Evolutionary conservation across 2,888 invertebrate species (phyloP), one percentile per base, ranked within the genome.

Genomic region (Ferdinandea cuprea): DNA sequence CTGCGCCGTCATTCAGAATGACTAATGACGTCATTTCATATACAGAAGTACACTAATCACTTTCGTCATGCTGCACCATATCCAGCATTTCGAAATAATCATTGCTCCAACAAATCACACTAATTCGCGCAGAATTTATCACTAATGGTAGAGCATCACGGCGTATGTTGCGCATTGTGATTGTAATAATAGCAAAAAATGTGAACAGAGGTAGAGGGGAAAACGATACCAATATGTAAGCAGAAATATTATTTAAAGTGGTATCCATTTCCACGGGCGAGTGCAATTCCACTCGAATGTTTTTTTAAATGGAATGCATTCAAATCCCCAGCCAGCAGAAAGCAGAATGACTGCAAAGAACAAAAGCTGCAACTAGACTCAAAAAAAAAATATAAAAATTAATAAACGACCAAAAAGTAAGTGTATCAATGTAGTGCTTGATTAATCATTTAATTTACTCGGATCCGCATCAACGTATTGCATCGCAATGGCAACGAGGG

Each of bases 1-100:
- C 19, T 32, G 44, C 54, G 32, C 32, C 44, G 54, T 68, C 11
- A 30, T 13, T 42, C 44, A 56, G 13, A 48, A 35, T 37, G 25
- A 17, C 19, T 50, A 32, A 56, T 68, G 68, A 44, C 68, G 56
- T 68, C 68, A 56, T 19, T 7, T 35, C 9, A 9, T 21, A 13
- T 52, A 17, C 3, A 28, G 1, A 19, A n/a, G 17, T 48, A 11
- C 25, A 65, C 32, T 44, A 25, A 25, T 28, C n/a, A 30, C 21
- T 48, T 63, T 42, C 42, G 13, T 15, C 13, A 40, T 40, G 15
- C 13, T 44, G 1, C 32, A 19, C 19, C 61, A 46, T 48, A 13
- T 40, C n/a, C 9, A 32, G 37, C n/a, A 50, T 50, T 65, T 15
- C 17, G 17, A 37, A 65, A 65, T 28, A 30, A 28, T 40, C 40